Percentiles rank a stretch among this genome's conserved stretches.
phyloP scores from a whole-genome alignment of 2,888 invertebrate species.

The Pharmacophagus antenor region DNA sequence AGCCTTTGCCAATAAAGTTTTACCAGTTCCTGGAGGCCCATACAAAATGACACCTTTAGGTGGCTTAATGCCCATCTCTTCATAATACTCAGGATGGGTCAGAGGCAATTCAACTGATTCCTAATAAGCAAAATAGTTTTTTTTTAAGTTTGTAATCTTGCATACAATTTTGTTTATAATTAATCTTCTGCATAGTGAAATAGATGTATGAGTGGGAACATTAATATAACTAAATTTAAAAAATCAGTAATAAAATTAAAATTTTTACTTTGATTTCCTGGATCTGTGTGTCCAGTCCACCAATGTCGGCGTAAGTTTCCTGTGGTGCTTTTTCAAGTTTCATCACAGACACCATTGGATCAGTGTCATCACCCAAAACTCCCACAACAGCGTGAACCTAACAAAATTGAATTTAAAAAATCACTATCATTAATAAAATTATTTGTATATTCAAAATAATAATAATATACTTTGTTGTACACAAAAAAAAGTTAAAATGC shows the following conservation, averaged over 20 bases:
- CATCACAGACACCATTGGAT: conserved; percentile 99
- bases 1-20: conserved; percentile 98
- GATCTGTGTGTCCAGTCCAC: conserved; percentile 98
- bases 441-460: too few species aligned
- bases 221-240: neutral
- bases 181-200: neutral
- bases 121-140: conserved; percentile 38
- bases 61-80: conserved; percentile 99
- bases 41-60: conserved; percentile 99
- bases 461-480: too few species aligned
- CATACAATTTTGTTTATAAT: too few species aligned
- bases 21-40: conserved; percentile 98
- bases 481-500: too few species aligned
- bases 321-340: conserved; percentile 99
- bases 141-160: neutral
- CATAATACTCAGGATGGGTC: conserved; percentile 99
- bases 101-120: conserved; percentile 99
- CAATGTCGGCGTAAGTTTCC: conserved; percentile 99
- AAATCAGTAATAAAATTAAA: neutral
- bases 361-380: conserved; percentile 98
- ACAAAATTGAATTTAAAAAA: neutral
- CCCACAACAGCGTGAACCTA: conserved; percentile 99
- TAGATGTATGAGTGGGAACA: neutral
- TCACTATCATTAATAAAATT: too few species aligned
- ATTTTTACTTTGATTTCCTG: conserved; percentile 79